Conservation (phyloP, 2,113 vertebrate genomes). For the Hiodon tergisus region DNA sequence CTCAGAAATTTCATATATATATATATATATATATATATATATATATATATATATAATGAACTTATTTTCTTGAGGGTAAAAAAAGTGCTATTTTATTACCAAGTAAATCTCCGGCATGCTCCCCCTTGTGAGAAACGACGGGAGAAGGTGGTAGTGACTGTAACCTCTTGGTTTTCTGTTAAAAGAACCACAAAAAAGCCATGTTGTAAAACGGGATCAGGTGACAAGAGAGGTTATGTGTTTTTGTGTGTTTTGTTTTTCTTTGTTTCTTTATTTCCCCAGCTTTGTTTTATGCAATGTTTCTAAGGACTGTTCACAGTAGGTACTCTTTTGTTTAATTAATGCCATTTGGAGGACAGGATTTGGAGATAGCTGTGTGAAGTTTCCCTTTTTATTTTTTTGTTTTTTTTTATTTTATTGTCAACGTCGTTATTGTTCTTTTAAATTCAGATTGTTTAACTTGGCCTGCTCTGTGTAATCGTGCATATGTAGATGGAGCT, state of each 20-base stretch:
- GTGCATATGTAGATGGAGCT: constrained; percentile 47
- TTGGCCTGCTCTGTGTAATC: constrained; percentile 43
- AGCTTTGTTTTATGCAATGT: not conserved
- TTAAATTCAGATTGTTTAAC: constrained; percentile 36
- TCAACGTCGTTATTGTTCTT: constrained; percentile 27
- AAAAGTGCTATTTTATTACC: constrained; percentile 61
- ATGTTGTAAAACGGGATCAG: constrained; percentile 22
- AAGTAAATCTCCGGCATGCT: constrained; percentile 39
- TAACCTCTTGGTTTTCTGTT: not conserved
- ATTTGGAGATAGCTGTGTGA: constrained; percentile 35
- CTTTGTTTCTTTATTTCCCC: not conserved
- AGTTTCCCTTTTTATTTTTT: constrained; percentile 9
- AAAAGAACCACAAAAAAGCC: constrained; percentile 28
- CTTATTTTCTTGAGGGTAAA: constrained; percentile 49
- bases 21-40: not conserved
- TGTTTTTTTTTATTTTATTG: constrained; percentile 8
- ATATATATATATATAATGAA: constrained; percentile 32
- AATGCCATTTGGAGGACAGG: constrained; percentile 19
- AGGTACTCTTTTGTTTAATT: constrained; percentile 8
- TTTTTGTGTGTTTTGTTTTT: constrained; percentile 15
- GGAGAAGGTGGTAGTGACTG: constrained; percentile 5
- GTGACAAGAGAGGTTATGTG: not conserved
- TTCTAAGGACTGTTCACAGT: not conserved
- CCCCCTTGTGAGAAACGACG: constrained; percentile 28
- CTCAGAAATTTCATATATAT: constrained; percentile 33